Evolutionary conservation across 2,797 vertebrate genomes (phyloP).

Genomic region (Avahi laniger): DNA sequence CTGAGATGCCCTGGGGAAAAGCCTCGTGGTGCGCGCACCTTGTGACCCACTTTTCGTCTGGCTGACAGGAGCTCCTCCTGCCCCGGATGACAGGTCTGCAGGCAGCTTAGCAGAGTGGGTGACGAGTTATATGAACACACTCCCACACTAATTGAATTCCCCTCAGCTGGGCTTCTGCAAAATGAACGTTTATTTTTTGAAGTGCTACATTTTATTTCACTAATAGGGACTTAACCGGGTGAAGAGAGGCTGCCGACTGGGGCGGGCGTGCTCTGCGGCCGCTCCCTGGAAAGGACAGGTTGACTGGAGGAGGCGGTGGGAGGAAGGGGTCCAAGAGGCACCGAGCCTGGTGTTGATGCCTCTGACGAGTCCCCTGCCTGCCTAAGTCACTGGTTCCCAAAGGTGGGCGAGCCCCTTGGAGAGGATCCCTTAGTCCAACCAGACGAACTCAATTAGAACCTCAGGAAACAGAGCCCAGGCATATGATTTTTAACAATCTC

Average conservation of each 20-base stretch:
- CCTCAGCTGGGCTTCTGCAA: slow-evolving; percentile 55
- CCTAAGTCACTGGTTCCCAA: not conserved
- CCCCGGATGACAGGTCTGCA: slow-evolving; percentile 62
- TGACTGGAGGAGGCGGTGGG: not conserved
- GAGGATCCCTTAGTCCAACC: not conserved
- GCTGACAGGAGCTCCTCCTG: slow-evolving; percentile 65
- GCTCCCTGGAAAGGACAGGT: not conserved
- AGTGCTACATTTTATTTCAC: slow-evolving; percentile 69
- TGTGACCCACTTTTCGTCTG: slow-evolving; percentile 71
- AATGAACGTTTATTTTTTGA: slow-evolving; percentile 75
- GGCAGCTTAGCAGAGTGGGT: slow-evolving; percentile 60
- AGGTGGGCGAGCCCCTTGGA: not conserved
- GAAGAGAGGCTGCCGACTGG: slow-evolving; percentile 56
- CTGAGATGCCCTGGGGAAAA: slow-evolving; percentile 38
- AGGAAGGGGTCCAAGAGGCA: not conserved
- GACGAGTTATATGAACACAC: slow-evolving; percentile 61
- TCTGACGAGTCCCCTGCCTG: not conserved
- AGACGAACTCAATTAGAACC: not conserved
- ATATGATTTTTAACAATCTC: not conserved
- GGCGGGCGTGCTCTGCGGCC: not conserved
- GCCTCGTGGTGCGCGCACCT: slow-evolving; percentile 40
- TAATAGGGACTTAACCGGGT: slow-evolving; percentile 27
- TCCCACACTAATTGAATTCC: slow-evolving; percentile 59
- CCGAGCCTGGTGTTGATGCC: not conserved
- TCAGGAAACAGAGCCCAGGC: not conserved